phyloP scores from a whole-genome alignment of 1,140 invertebrate species.

The Pseudomyrmex dendroicus region DNA sequence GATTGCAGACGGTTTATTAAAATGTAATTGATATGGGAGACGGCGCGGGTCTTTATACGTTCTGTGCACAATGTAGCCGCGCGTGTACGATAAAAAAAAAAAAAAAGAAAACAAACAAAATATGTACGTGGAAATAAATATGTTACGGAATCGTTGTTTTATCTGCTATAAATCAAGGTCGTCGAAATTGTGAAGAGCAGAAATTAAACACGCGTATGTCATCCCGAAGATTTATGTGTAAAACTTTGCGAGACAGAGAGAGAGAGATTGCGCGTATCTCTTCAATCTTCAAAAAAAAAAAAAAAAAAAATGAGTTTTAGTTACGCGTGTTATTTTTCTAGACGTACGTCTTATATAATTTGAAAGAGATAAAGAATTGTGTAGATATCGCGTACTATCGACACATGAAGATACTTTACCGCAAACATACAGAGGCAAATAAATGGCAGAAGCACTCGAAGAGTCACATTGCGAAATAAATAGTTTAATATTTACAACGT shows the following conservation, averaged over 20 bases:
- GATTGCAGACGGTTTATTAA: constrained; percentile 68
- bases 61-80: background rate
- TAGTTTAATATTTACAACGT: background rate
- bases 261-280: too few relatives aligned
- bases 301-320: too few relatives aligned
- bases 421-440: too few relatives aligned
- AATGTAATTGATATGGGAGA: constrained; percentile 24
- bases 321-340: too few relatives aligned
- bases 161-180: constrained; percentile 38
- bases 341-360: too few relatives aligned
- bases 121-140: constrained; percentile 28
- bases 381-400: too few relatives aligned
- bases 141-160: background rate
- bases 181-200: background rate
- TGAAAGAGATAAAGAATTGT: too few relatives aligned
- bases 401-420: too few relatives aligned
- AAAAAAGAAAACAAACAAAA: background rate
- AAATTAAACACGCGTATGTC: background rate
- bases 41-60: background rate
- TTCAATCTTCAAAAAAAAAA: too few relatives aligned
- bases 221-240: background rate
- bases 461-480: background rate
- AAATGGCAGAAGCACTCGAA: too few relatives aligned
- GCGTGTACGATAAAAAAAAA: background rate
- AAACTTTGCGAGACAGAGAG: background rate